phyloP scores from a whole-genome alignment of 35 echinoderm and acorn worm genomes.

The Amphiura filiformis region DNA sequence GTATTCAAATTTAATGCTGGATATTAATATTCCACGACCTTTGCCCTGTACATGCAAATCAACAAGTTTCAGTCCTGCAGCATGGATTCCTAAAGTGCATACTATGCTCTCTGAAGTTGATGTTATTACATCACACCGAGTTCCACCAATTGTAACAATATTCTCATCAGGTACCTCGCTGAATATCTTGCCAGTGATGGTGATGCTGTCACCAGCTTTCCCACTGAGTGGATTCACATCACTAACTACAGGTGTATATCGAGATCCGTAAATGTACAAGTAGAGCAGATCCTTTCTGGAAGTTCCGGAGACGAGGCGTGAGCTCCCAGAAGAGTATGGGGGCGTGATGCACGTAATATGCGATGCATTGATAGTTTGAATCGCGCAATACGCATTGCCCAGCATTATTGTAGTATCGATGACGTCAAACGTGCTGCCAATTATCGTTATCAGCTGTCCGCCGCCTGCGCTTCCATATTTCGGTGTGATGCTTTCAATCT shows the following conservation, averaged over 20 bases:
- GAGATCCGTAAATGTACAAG: conserved; percentile 26
- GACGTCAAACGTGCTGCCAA: conserved; percentile 71
- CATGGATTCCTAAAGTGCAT: conserved; percentile 57
- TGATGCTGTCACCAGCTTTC: conserved; percentile 61
- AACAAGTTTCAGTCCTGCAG: conserved; percentile 61
- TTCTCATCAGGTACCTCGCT: conserved; percentile 26
- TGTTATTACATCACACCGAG: conserved; percentile 43
- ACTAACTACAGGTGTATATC: conserved; percentile 49
- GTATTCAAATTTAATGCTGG: conserved; percentile 53
- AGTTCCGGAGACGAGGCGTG: conserved; percentile 43
- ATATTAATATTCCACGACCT: conserved; percentile 16
- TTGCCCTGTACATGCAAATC: conserved; percentile 38
- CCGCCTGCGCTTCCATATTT: conserved; percentile 63
- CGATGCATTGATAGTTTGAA: conserved; percentile 65
- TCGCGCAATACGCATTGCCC: conserved; percentile 42
- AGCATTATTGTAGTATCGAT: conserved; percentile 41
- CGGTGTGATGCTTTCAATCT: conserved; percentile 59
- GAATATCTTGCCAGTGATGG: conserved; percentile 68
- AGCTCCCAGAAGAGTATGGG: conserved; percentile 8
- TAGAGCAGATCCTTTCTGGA: conserved; percentile 1
- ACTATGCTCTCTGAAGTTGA: conserved; percentile 25
- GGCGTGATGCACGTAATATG: conserved; percentile 66
- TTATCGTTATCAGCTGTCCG: conserved; percentile 72
- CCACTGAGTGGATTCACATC: conserved; percentile 52
- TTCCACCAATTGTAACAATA: conserved; percentile 61